A percentile compares a stretch with the other conserved stretches of the same genome.
Conservation (phyloP, 2,797 vertebrate genomes). For the Vireo griseus region DNA sequence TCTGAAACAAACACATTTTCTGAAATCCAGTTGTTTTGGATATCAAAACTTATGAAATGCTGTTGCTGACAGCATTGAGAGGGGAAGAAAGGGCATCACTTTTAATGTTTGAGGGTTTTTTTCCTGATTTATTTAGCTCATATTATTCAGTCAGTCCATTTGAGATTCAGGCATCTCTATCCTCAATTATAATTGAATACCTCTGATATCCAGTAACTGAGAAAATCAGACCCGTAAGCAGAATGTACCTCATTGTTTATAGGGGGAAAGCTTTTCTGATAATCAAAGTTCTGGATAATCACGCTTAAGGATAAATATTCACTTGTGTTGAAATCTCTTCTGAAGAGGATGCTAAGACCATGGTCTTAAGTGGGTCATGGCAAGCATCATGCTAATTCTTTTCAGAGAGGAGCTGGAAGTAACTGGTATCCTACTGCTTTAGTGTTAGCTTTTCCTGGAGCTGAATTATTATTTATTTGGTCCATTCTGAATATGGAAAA, state of each 20-base stretch:
- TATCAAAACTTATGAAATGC: slow-evolving; percentile 4
- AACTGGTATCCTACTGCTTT: not conserved
- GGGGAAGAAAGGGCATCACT: not conserved
- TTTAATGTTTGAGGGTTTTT: not conserved
- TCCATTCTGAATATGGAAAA: slow-evolving; percentile 30
- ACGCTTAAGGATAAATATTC: not conserved
- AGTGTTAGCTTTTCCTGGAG: slow-evolving; percentile 3
- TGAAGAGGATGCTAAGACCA: not conserved
- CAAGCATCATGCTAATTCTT: not conserved
- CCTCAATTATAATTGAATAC: not conserved
- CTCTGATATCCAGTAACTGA: not conserved
- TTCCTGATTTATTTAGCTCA: not conserved
- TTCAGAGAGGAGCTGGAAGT: slow-evolving; percentile 6
- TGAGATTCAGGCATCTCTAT: not conserved
- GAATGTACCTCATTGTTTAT: not conserved
- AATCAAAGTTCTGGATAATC: not conserved
- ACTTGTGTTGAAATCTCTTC: not conserved
- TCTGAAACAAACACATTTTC: slow-evolving; percentile 39
- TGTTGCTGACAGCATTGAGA: not conserved
- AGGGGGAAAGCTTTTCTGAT: not conserved
- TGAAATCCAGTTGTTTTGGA: not conserved
- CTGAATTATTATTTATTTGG: slow-evolving; percentile 27
- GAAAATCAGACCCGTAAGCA: not conserved
- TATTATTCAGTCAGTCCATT: not conserved
- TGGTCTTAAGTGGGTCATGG: not conserved